Base-by-base conservation (phyloP, 2,797 vertebrate species). In the Phoeniculus purpureus region DNA sequence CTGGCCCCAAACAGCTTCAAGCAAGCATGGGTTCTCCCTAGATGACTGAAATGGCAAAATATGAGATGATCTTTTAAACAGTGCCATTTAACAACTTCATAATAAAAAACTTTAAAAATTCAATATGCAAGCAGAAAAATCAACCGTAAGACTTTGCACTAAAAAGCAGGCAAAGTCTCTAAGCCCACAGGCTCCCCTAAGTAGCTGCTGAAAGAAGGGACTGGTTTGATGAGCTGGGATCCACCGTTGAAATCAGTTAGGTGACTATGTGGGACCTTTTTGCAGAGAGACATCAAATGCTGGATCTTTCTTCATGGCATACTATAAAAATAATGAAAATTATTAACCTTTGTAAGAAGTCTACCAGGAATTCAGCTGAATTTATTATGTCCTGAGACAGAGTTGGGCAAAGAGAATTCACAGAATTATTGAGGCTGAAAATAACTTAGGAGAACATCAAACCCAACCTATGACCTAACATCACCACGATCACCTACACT, bases 151-250 rank as follows among this genome's bases (percentile, higher is more conserved):
- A 26, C 47, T 76, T 60, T 54, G 20, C 4, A 7, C 25, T 32
- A 32, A 73, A 70, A 68, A 47, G 10, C 9, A 50, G n/a, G 13
- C 4, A 8, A 74, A 79, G 21, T 32, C 51, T 18, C 11, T 26
- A 17, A 55, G 29, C 15, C 1, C 0, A 20, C 10, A 25, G 48
- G 18, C 5, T 56, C 14, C 12, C 25, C 3, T 0, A 14, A 59
- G 48, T 32, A 68, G n/a, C 0, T 75, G 51, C 22, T 71, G 50
- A 31, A 85, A 17, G 32, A 55, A 6, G 3, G 3, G 7, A 6
- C 25, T 21, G 9, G 6, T 70, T 66, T 21, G 31, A 50, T 29
- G 37, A 37, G 56, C 16, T 2, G 20, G 12, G 51, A 3, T 29
- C 10, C 5, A 47, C 16, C 8, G 31, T 29, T 5, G 54, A 64